phyloP scores from a whole-genome alignment of 2,888 invertebrate genomes.

The Cephus sareptanus region DNA sequence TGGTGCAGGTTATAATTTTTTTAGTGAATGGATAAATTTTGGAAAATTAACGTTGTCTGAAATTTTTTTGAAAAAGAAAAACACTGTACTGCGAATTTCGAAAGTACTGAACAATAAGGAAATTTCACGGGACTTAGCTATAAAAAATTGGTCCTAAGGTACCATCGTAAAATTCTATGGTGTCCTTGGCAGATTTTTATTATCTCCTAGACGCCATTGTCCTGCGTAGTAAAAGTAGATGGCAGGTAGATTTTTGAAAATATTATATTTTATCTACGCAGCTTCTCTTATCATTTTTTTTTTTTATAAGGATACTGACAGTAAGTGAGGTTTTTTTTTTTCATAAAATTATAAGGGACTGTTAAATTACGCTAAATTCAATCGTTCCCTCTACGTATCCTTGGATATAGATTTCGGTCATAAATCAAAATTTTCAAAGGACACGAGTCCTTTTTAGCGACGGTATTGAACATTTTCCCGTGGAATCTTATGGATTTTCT shows the following conservation, averaged over 20 bases:
- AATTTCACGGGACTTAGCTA: conserved; percentile 50
- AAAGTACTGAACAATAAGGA: conserved; percentile 20
- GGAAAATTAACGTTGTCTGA: background rate
- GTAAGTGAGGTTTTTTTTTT: background rate
- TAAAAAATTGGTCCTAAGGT: conserved; percentile 44
- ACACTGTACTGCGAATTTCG: background rate
- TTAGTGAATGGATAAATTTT: background rate
- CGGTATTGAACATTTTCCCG: background rate
- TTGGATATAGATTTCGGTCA: background rate
- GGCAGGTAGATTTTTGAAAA: background rate
- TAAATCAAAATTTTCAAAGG: background rate
- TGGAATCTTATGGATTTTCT: conserved; percentile 37
- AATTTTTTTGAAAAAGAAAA: background rate
- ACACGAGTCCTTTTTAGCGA: background rate
- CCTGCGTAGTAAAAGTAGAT: background rate
- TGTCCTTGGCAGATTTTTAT: conserved; percentile 31
- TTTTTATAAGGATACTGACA: background rate
- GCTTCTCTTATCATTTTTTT: no score
- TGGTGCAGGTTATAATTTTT: background rate
- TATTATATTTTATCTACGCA: background rate
- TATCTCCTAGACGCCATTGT: background rate
- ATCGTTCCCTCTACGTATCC: background rate
- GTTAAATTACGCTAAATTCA: background rate
- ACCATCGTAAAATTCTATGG: conserved; percentile 36
- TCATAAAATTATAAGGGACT: background rate